Evolutionary conservation across 2,888 invertebrate species (phyloP).

Genomic region (Lepidocyrtoides sp.): DNA sequence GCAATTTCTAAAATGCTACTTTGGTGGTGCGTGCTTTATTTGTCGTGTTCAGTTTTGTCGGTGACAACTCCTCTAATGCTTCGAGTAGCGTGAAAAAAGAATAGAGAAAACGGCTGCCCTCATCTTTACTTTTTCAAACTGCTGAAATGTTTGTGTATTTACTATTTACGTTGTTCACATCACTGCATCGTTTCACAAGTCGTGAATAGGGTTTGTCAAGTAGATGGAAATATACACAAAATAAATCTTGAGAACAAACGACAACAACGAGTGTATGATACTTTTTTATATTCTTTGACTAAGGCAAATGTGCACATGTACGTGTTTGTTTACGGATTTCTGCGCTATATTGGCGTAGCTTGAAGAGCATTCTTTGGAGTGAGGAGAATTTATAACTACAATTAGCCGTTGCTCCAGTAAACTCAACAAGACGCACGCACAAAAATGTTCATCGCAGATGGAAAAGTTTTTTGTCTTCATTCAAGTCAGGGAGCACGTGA

Average conservation of each 20-base stretch:
- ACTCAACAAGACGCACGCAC: slow-evolving; percentile 27
- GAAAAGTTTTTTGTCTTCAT: slow-evolving; percentile 52
- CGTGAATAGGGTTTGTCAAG: neutral
- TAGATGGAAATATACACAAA: neutral
- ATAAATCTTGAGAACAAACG: slow-evolving; percentile 33
- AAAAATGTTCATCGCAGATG: slow-evolving; percentile 24
- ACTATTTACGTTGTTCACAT: neutral
- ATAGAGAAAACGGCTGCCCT: neutral
- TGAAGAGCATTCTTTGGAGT: slow-evolving; percentile 15
- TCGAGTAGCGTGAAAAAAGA: slow-evolving; percentile 14
- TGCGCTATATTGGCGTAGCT: neutral
- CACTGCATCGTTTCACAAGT: neutral
- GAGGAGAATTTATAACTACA: slow-evolving; percentile 53
- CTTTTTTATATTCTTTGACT: slow-evolving; percentile 13
- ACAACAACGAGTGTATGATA: neutral
- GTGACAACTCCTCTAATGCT: slow-evolving; percentile 47
- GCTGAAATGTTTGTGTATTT: neutral
- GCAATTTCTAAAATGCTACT: neutral
- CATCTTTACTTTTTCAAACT: neutral
- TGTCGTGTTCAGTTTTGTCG: slow-evolving; percentile 17
- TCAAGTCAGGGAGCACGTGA: slow-evolving; percentile 18
- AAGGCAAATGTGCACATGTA: neutral
- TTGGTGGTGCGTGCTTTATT: slow-evolving; percentile 9
- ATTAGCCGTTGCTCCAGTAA: slow-evolving; percentile 63
- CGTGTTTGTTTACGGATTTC: slow-evolving; percentile 6